A percentile compares a stretch with the other conserved stretches of the same genome.
Conservation (phyloP, 2,888 invertebrate genomes). For the Brachypalpus laphriformis region DNA sequence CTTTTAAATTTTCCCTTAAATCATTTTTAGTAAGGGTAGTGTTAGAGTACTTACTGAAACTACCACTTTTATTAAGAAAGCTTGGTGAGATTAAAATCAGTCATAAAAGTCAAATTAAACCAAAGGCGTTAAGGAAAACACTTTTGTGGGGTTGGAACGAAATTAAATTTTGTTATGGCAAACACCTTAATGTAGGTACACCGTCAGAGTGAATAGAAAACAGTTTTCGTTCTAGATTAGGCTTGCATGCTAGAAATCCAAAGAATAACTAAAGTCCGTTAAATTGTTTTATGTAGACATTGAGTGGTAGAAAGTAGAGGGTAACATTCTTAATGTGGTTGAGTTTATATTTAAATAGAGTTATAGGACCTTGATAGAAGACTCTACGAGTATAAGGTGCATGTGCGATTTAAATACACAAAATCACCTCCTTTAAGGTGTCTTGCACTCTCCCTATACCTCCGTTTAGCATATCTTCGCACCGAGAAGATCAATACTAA, state of each 20-base stretch:
- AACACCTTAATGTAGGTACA: not conserved
- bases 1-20: no score
- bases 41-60: not conserved
- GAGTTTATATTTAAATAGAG: no score
- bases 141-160: not conserved
- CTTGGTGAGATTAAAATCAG: not conserved
- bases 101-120: not conserved
- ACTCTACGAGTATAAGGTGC: no score
- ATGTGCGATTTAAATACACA: no score
- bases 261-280: not conserved
- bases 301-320: not conserved
- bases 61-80: not conserved
- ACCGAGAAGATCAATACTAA: no score
- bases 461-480: no score
- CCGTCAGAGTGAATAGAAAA: no score
- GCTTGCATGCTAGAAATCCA: not conserved
- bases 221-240: not conserved
- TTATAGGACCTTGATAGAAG: no score
- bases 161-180: not conserved
- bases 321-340: no score
- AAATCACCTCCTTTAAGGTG: no score
- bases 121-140: not conserved
- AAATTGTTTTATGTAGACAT: not conserved
- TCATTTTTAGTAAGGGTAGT: not conserved
- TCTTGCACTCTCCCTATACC: no score